Percentiles rank a stretch among this genome's conserved stretches.
Conservation (phyloP, 1,140 invertebrate species). For the Platyura marginata region DNA sequence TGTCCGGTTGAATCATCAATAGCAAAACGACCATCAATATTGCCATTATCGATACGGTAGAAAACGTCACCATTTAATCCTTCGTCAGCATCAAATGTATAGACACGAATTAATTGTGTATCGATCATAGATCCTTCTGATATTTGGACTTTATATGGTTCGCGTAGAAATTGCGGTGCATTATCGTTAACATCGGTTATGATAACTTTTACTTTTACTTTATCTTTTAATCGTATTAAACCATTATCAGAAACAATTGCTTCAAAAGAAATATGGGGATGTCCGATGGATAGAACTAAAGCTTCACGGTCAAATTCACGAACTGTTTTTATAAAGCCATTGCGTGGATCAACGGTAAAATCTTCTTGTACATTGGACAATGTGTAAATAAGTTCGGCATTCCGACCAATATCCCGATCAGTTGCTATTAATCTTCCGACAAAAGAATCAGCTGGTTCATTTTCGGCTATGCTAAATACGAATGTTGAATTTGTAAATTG, state of each 20-base stretch:
- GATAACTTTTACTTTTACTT: constrained; percentile 74
- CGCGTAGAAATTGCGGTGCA: constrained; percentile 60
- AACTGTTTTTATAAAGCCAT: constrained; percentile 78
- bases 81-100: constrained; percentile 75
- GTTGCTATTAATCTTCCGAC: constrained; percentile 74
- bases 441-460: constrained; percentile 72
- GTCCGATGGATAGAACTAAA: constrained; percentile 51
- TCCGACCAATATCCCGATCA: constrained; percentile 79
- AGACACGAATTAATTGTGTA: constrained; percentile 65
- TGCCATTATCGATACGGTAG: constrained; percentile 64
- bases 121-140: constrained; percentile 61
- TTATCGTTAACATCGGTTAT: constrained; percentile 89
- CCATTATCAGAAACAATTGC: constrained; percentile 81
- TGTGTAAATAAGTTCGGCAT: constrained; percentile 80
- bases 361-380: constrained; percentile 57
- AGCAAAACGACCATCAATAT: constrained; percentile 58
- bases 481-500: constrained; percentile 73
- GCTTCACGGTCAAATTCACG: constrained; percentile 74
- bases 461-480: constrained; percentile 70
- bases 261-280: constrained; percentile 61
- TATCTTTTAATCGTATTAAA: constrained; percentile 53
- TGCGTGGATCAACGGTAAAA: constrained; percentile 75
- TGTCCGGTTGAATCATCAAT: constrained; percentile 81
- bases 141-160: constrained; percentile 68
- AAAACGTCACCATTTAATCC: constrained; percentile 80